phyloP scores from a whole-genome alignment of 1,140 invertebrate species.

The Proales similis region DNA sequence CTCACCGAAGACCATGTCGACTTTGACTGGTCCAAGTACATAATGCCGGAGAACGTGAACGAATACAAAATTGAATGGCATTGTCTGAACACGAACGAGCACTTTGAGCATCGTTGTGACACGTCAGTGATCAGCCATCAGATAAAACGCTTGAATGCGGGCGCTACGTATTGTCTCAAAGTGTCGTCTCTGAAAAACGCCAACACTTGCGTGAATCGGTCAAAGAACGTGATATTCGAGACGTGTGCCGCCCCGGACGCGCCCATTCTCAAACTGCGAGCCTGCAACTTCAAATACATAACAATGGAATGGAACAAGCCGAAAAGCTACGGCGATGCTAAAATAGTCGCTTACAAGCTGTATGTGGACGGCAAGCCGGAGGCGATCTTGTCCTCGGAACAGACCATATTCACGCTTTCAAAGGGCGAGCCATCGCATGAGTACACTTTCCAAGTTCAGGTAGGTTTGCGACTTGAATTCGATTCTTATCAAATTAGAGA shows the following conservation, averaged over 20 bases:
- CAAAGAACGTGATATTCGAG: slow-evolving; percentile 49
- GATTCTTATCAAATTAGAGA: neutral
- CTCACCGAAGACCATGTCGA: slow-evolving; percentile 47
- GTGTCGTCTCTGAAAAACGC: slow-evolving; percentile 45
- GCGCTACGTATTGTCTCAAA: slow-evolving; percentile 50
- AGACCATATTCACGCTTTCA: slow-evolving; percentile 48
- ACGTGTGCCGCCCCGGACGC: slow-evolving; percentile 48
- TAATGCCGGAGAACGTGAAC: slow-evolving; percentile 44
- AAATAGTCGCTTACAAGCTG: slow-evolving; percentile 52
- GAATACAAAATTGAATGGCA: slow-evolving; percentile 46
- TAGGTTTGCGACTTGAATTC: slow-evolving; percentile 32
- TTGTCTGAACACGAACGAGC: slow-evolving; percentile 28
- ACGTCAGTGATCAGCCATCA: slow-evolving; percentile 47
- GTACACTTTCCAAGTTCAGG: slow-evolving; percentile 53
- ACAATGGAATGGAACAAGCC: slow-evolving; percentile 53
- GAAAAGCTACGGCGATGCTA: slow-evolving; percentile 48
- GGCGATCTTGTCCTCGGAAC: slow-evolving; percentile 45
- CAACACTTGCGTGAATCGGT: slow-evolving; percentile 47
- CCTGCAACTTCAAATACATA: slow-evolving; percentile 53
- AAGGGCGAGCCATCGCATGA: slow-evolving; percentile 51
- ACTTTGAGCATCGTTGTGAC: slow-evolving; percentile 49
- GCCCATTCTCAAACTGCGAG: slow-evolving; percentile 41
- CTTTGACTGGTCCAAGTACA: slow-evolving; percentile 48
- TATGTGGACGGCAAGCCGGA: slow-evolving; percentile 52
- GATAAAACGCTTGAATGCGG: slow-evolving; percentile 50